These are phyloP conservation scores for Spilogale gracilis DNA, from an alignment of 2,113 vertebrate species.

Conservation along the genomic window DNA sequence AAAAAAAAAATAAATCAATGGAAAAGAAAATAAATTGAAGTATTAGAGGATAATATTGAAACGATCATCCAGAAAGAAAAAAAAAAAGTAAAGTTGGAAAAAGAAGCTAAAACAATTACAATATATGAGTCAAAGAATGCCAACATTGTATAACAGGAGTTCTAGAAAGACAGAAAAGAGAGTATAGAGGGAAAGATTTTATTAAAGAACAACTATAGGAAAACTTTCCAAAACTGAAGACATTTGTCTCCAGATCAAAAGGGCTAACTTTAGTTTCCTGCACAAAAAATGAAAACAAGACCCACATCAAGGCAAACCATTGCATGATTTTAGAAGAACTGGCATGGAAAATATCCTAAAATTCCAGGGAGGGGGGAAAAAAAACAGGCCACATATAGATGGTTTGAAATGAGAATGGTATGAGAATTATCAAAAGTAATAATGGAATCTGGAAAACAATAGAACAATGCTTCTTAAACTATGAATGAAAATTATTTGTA, in stretches of 20 bases:
- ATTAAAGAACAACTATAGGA: background rate
- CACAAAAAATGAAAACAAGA: background rate
- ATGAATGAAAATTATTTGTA: background rate
- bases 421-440: constrained; percentile 7
- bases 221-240: background rate
- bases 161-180: background rate
- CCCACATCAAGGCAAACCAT: background rate
- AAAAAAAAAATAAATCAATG: background rate
- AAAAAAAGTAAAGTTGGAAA: background rate
- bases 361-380: accelerated
- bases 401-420: background rate
- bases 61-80: background rate
- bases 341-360: background rate
- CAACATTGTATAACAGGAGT: background rate
- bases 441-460: background rate
- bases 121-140: background rate
- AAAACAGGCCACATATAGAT: background rate
- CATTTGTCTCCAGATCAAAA: background rate
- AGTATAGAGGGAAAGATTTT: background rate
- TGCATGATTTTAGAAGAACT: background rate
- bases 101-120: background rate
- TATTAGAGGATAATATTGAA: background rate
- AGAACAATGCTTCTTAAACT: background rate
- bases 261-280: background rate
- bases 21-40: background rate